Base-by-base conservation (phyloP, 2,888 invertebrate species). In the Philaethria dido region DNA sequence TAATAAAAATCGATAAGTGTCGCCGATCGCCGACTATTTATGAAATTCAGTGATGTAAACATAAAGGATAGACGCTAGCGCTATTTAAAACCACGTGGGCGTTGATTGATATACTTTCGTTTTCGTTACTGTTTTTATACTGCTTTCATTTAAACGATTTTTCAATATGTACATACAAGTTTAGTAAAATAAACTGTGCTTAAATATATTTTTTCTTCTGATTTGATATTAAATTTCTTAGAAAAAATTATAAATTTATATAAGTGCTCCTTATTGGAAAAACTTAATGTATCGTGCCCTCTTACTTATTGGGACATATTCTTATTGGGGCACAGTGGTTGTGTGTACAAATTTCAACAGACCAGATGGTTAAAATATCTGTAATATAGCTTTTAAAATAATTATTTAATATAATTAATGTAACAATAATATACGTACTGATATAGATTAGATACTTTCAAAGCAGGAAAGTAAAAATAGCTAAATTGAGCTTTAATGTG, bases 21-120 rank as follows among this genome's bases (percentile, higher is more conserved):
- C 52, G n/a, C 33, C 54, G 52, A 33, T 42, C 18, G 22, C 16
- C 44, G 20, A 52, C 60, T 66, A 61, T 66, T 66, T 52, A 54
- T 61, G 54, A 61, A 61, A 36, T 16, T n/a, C 61, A 13, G 48
- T 64, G 57, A 64, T 64, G 55, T 55, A 47, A 66, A 64, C 45
- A 44, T 18, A 62, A 48, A 52, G 25, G 42, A 52, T 62, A 62
- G 52, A 29, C 20, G 42, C 44, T 48, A 3, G 13, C 16, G 36
- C 57, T 57, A 48, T 57, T 64, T 48, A 55, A 59, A 55, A 59
- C 13, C 47, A 64, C 48, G 57, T 64, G 42, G 64, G 57, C n/a
- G 64, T 57, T 48, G 47, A 47, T 57, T 29, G 20, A 45, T 52
- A 47, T 57, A 48, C 57, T 39, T 64, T 64, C 36, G 48, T 22